Evolutionary conservation across 2,888 invertebrate genomes (phyloP).

Genomic region (Sarcophaga rosellei): DNA sequence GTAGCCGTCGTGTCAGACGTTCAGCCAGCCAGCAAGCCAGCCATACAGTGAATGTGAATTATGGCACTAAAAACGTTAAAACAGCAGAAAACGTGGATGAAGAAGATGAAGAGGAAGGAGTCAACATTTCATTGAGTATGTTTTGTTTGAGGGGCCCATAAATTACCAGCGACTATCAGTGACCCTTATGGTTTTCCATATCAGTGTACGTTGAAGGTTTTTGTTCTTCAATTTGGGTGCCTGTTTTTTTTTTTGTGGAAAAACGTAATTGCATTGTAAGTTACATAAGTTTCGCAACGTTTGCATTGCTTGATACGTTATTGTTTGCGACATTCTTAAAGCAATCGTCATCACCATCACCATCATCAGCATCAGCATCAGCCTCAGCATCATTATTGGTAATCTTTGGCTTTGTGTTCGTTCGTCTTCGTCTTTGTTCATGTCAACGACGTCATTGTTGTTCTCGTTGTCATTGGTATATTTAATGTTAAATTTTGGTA

Average conservation of each 20-base stretch:
- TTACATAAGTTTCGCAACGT: constrained; percentile 55
- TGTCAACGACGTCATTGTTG: constrained; percentile 1
- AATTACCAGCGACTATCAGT: constrained; percentile 52
- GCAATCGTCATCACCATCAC: constrained; percentile 58
- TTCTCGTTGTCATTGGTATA: constrained; percentile 22
- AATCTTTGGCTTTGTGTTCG: constrained; percentile 6
- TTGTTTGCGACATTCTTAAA: constrained; percentile 67
- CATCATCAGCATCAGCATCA: not conserved
- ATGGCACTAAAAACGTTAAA: not conserved
- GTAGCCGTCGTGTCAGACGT: constrained; percentile 11
- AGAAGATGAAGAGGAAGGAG: constrained; percentile 4
- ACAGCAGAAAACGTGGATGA: not conserved
- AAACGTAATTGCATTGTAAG: constrained; percentile 65
- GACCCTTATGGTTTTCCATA: constrained; percentile 42
- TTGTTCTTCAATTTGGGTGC: not conserved
- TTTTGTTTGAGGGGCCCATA: constrained; percentile 54
- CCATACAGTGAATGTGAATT: constrained; percentile 30
- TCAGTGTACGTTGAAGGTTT: not conserved
- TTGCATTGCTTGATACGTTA: constrained; percentile 42
- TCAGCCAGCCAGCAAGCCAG: constrained; percentile 13
- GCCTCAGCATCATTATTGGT: not conserved
- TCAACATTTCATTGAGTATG: constrained; percentile 62
- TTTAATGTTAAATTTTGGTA: constrained; percentile 39
- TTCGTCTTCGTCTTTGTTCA: not conserved
- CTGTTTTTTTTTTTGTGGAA: not conserved